Evolutionary conservation across 2,888 invertebrate genomes (phyloP), one percentile per base, ranked within the genome.

Genomic region (Hyposoter dolosus): DNA sequence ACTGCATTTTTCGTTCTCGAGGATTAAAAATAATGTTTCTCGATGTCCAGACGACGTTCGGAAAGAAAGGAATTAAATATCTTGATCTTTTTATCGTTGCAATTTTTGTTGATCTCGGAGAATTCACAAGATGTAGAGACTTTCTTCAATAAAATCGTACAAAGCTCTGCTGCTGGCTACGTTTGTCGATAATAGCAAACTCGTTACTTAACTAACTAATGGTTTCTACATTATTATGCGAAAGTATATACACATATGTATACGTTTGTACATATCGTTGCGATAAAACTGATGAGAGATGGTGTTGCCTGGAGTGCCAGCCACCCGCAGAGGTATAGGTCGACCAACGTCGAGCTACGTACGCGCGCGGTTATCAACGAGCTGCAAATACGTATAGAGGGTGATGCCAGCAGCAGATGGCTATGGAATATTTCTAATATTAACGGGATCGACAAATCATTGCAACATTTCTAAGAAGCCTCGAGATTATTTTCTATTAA

Each of bases 271-370:
- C 65, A 47, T 47, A 74, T 68, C 78, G 74, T 43, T 63, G 68
- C 68, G 60, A 78, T 82, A 78, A 85, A 82, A 82, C 50, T 75
- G 75, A 45, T 75, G 85, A 85, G 82, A 63, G 85, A 85, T 82
- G 82, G 82, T 78, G 85, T 69, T 85, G 78, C 85, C 68, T 56
- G 50, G 63, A 63, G 78, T 82, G 69, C 79, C 47, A 78, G 82
- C 85, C 85, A 85, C 85, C 85, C 85, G 85, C 85, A 82, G 85
- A 63, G 82, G 78, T 78, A 63, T 63, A 75, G 82, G 75, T 82
- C 82, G 77, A 45, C 69, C 35, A 28, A 60, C 47, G n/a, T n/a
- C n/a, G 63, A 71, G 56, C 69, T 82, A 82, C 85, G 82, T 75
- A 47, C 71, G 40, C 40, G 40, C 40, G 35, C 40, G 69, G 50